These are phyloP conservation scores for Xenopus petersii DNA, from an alignment of 2,797 vertebrate genomes.

Conservation along the genomic window DNA sequence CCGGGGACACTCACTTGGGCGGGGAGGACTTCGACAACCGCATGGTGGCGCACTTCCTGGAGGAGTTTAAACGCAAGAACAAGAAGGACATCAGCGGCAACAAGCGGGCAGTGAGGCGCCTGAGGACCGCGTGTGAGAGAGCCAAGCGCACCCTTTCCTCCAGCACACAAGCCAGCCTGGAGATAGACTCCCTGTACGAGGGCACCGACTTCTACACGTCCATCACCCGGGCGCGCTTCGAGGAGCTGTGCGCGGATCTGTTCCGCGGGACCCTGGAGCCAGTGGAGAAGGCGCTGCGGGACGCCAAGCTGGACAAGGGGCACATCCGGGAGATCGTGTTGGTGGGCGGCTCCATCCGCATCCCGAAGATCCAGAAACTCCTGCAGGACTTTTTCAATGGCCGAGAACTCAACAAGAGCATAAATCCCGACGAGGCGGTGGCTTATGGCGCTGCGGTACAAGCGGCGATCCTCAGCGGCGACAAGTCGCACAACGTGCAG, in stretches of 20 bases:
- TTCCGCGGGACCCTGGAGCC: constrained; percentile 40
- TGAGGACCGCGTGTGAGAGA: constrained; percentile 23
- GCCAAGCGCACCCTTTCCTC: constrained; percentile 17
- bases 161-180: constrained; percentile 35
- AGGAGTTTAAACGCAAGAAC: constrained; percentile 39
- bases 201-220: constrained; percentile 41
- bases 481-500: constrained; percentile 63
- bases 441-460: constrained; percentile 43
- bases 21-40: constrained; percentile 46
- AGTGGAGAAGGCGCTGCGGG: constrained; percentile 31
- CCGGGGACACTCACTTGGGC: constrained; percentile 50
- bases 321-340: constrained; percentile 42
- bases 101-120: constrained; percentile 37
- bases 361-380: constrained; percentile 49
- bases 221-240: constrained; percentile 29
- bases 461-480: constrained; percentile 39
- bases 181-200: constrained; percentile 45
- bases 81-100: constrained; percentile 32
- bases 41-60: constrained; percentile 5
- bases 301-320: constrained; percentile 42
- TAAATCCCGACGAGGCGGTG: constrained; percentile 47
- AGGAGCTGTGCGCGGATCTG: constrained; percentile 49
- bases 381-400: constrained; percentile 46
- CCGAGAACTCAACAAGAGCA: constrained; percentile 45
- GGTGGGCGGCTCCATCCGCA: constrained; percentile 48